A percentile compares a stretch with the other conserved stretches of the same genome.
These are phyloP conservation scores for Pristionchus fissidentatus DNA, from an alignment of 2,888 invertebrate species.

Conservation along the genomic window DNA sequence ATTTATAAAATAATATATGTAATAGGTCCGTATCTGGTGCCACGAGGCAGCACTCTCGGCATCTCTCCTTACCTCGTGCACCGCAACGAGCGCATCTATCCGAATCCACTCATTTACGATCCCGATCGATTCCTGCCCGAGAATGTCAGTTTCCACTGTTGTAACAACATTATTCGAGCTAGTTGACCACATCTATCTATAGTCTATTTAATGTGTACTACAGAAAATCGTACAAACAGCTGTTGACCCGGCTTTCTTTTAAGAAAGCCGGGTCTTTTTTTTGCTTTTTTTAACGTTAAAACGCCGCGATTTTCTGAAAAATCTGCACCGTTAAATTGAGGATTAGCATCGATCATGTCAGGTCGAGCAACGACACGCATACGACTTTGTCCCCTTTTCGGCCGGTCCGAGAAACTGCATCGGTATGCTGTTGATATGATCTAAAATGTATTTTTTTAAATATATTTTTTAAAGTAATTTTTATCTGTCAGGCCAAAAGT, in stretches of 20 bases:
- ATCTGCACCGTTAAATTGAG: not conserved
- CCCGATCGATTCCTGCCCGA: conserved; percentile 51
- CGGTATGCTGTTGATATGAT: too few relatives aligned
- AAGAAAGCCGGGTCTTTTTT: too few relatives aligned
- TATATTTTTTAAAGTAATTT: too few relatives aligned
- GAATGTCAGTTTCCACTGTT: not conserved
- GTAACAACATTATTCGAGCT: too few relatives aligned
- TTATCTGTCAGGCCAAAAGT: too few relatives aligned
- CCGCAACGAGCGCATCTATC: conserved; percentile 45
- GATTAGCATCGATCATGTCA: not conserved
- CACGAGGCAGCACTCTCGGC: conserved; percentile 42
- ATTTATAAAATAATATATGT: too few relatives aligned
- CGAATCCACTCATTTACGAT: conserved; percentile 26
- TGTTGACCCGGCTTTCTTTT: too few relatives aligned
- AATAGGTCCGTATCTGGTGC: conserved; percentile 43
- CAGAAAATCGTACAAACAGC: too few relatives aligned
- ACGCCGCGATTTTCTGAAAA: not conserved
- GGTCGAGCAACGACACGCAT: not conserved
- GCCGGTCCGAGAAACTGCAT: not conserved
- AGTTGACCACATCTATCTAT: too few relatives aligned
- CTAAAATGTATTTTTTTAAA: too few relatives aligned
- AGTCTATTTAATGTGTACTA: too few relatives aligned
- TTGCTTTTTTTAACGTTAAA: too few relatives aligned
- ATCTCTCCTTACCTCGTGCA: conserved; percentile 50
- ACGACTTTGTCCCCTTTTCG: not conserved